These are phyloP conservation scores for Agelastica alni DNA, from an alignment of 2,888 invertebrate genomes.

Conservation along the genomic window DNA sequence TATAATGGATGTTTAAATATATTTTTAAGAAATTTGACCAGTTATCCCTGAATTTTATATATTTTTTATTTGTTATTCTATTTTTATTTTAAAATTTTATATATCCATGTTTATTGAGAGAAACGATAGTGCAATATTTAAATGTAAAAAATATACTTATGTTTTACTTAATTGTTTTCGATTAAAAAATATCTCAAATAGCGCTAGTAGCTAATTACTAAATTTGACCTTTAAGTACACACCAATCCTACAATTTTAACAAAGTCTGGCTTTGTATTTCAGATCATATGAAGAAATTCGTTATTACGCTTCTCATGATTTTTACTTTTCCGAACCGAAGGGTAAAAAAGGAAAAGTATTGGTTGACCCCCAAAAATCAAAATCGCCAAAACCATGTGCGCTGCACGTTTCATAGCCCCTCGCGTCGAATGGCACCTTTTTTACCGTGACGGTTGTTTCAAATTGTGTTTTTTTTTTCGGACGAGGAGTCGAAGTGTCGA, in stretches of 20 bases:
- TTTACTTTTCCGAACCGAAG: too few species aligned
- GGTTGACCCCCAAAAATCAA: too few species aligned
- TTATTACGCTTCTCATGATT: too few species aligned
- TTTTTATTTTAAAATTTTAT: constrained; percentile 46
- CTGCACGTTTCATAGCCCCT: too few species aligned
- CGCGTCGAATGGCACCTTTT: too few species aligned
- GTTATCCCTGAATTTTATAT: constrained; percentile 42
- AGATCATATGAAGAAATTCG: too few species aligned
- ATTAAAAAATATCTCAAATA: constrained; percentile 14
- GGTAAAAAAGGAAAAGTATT: too few species aligned
- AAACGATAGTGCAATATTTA: constrained; percentile 43
- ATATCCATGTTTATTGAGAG: constrained; percentile 45
- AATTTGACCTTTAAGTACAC: constrained; percentile 2
- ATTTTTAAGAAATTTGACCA: constrained; percentile 32
- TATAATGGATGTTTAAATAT: constrained; percentile 27
- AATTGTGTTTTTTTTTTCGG: too few species aligned
- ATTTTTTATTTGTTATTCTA: constrained; percentile 49
- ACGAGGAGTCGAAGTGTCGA: too few species aligned
- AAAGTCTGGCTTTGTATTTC: not conserved
- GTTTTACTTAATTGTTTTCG: constrained; percentile 23
- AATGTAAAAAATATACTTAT: constrained; percentile 22
- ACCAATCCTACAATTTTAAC: not conserved
- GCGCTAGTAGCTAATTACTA: constrained; percentile 4
- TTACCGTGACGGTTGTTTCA: too few species aligned
- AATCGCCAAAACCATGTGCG: too few species aligned